Percentiles rank a stretch among this genome's conserved stretches.
These are phyloP conservation scores for Anguilla anguilla DNA, from an alignment of 2,797 vertebrate species.

Conservation along the genomic window DNA sequence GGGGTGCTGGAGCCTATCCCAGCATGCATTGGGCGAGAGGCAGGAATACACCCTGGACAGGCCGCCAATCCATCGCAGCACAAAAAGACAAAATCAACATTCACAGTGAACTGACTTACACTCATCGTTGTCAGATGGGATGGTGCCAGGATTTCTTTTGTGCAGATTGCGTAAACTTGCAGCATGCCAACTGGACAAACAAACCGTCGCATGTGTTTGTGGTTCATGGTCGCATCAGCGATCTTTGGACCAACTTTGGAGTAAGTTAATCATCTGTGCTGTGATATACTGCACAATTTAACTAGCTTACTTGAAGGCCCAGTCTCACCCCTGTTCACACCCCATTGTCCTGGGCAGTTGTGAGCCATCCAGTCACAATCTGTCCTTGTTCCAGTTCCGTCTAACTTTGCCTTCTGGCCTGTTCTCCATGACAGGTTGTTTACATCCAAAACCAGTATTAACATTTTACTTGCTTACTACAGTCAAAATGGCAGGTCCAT, in stretches of 20 bases:
- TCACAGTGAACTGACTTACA: neutral
- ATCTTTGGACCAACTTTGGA: neutral
- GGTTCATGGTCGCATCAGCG: neutral
- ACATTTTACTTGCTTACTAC: neutral
- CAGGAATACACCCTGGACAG: no score
- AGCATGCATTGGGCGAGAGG: no score
- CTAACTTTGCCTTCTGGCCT: neutral
- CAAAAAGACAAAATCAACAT: neutral
- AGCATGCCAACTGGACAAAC: neutral
- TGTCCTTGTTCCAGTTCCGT: neutral
- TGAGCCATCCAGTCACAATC: neutral
- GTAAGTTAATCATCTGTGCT: neutral
- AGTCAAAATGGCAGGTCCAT: neutral
- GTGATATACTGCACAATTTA: neutral
- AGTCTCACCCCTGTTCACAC: neutral
- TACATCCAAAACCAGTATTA: neutral
- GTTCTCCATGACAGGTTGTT: neutral
- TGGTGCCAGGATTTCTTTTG: neutral
- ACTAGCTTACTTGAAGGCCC: neutral
- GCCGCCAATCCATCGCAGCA: no score
- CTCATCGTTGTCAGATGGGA: neutral
- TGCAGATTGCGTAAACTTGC: neutral
- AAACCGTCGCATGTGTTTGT: neutral
- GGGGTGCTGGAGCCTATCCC: no score
- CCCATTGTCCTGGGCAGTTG: neutral